Conservation (phyloP, 2,797 vertebrate species). For the Margarornis squamiger region DNA sequence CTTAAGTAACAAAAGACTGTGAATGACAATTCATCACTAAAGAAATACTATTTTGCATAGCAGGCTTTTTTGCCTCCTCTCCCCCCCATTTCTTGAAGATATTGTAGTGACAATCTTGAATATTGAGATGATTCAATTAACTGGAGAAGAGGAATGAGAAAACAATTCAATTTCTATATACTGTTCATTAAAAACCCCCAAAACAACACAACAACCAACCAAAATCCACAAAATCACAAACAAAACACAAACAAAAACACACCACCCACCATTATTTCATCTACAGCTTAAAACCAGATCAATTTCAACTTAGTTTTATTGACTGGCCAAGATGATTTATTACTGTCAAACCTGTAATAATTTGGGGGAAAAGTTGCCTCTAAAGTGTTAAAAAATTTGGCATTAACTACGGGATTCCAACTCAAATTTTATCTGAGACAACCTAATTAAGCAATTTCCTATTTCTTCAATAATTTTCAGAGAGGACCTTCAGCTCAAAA, state of each 20-base stretch:
- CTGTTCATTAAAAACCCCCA: neutral
- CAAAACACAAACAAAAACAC: neutral
- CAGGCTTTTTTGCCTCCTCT: neutral
- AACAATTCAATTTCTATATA: neutral
- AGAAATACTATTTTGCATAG: neutral
- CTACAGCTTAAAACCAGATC: neutral
- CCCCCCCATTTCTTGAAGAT: neutral
- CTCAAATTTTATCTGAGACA: neutral
- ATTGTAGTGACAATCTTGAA: neutral
- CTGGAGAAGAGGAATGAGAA: neutral
- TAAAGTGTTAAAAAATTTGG: neutral
- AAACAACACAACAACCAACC: neutral
- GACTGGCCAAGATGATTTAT: neutral
- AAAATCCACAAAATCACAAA: neutral
- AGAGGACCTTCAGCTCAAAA: neutral
- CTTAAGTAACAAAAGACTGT: neutral
- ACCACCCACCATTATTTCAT: neutral
- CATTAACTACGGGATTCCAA: neutral
- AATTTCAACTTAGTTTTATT: neutral
- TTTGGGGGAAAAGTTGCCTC: neutral
- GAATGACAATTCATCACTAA: neutral
- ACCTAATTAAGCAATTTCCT: neutral
- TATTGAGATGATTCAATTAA: neutral
- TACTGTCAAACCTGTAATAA: neutral
- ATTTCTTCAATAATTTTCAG: slow-evolving; percentile 1